These are phyloP conservation scores for Itoplectis maculator DNA, from an alignment of 2,888 invertebrate genomes.

Conservation along the genomic window DNA sequence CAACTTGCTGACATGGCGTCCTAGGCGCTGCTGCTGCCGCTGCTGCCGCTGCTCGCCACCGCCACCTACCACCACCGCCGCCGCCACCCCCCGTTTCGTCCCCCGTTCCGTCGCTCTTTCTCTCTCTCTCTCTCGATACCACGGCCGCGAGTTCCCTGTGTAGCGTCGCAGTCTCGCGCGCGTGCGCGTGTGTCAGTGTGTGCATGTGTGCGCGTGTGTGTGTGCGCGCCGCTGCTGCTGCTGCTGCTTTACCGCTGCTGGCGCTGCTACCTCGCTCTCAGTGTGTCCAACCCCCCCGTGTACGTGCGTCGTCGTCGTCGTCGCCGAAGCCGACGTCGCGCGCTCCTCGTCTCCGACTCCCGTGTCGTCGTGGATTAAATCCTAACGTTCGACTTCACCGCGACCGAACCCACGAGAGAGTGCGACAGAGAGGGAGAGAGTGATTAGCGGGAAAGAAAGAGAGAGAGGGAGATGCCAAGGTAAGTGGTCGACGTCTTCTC, in stretches of 20 bases:
- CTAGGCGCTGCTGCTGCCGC: slow-evolving; percentile 75
- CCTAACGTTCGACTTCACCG: slow-evolving; percentile 46
- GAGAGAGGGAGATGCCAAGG: slow-evolving; percentile 78
- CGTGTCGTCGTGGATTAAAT: slow-evolving; percentile 55
- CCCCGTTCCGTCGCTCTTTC: slow-evolving; percentile 45
- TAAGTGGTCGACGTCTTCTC: slow-evolving; percentile 73
- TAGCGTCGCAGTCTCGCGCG: slow-evolving; percentile 32
- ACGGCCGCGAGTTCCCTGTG: slow-evolving; percentile 47
- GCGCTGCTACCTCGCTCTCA: slow-evolving; percentile 61
- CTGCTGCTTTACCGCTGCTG: slow-evolving; percentile 32
- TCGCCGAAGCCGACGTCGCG: slow-evolving; percentile 61
- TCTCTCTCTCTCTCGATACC: slow-evolving; percentile 53
- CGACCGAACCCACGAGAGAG: slow-evolving; percentile 39
- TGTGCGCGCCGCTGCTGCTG: slow-evolving; percentile 73
- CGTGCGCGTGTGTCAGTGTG: slow-evolving; percentile 10
- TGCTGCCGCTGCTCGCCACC: slow-evolving; percentile 60
- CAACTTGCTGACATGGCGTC: slow-evolving; percentile 84
- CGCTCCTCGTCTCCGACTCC: slow-evolving; percentile 54
- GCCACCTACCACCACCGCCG: slow-evolving; percentile 57
- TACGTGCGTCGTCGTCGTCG: slow-evolving; percentile 56
- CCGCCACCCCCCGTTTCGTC: slow-evolving; percentile 51
- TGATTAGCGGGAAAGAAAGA: slow-evolving; percentile 11
- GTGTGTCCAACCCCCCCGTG: slow-evolving; percentile 69
- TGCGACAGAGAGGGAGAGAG: slow-evolving; percentile 25
- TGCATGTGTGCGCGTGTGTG: slow-evolving; percentile 54